Conservation (phyloP, 2,888 invertebrate species). For the Magallana nippona region DNA sequence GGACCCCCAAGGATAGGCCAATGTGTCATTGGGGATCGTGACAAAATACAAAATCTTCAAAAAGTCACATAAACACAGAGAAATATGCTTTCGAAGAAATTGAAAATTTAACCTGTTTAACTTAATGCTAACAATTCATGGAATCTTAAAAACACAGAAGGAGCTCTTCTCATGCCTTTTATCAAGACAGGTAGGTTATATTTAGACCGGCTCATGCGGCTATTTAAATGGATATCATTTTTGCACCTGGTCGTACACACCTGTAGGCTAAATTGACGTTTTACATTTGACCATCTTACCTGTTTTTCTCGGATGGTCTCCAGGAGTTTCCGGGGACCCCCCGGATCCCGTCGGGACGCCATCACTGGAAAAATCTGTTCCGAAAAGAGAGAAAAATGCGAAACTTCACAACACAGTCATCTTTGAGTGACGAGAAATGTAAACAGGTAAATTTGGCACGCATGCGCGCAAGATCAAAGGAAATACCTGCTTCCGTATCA, state of each 20-base stretch:
- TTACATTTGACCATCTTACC: slow-evolving; percentile 55
- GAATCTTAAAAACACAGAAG: slow-evolving; percentile 24
- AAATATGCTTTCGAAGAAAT: neutral
- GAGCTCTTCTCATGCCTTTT: slow-evolving; percentile 39
- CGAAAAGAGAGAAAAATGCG: slow-evolving; percentile 40
- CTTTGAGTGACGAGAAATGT: slow-evolving; percentile 44
- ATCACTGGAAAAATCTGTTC: slow-evolving; percentile 51
- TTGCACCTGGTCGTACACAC: slow-evolving; percentile 32
- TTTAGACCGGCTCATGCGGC: slow-evolving; percentile 30
- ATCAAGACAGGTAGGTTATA: slow-evolving; percentile 36
- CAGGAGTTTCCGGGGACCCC: slow-evolving; percentile 62
- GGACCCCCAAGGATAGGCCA: neutral
- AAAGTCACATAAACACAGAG: neutral
- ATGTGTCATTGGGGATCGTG: neutral
- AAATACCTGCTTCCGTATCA: slow-evolving; percentile 53
- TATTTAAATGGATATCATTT: slow-evolving; percentile 45
- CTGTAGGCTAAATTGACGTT: slow-evolving; percentile 37
- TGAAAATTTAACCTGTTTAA: neutral
- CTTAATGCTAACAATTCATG: neutral
- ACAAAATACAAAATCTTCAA: neutral
- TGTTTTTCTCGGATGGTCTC: slow-evolving; percentile 63
- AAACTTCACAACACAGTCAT: slow-evolving; percentile 46
- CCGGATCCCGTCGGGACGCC: slow-evolving; percentile 64
- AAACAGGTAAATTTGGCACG: slow-evolving; percentile 34
- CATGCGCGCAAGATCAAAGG: slow-evolving; percentile 47